These are phyloP conservation scores for Parnassius smintheus DNA, from an alignment of 2,888 invertebrate genomes.

Conservation along the genomic window DNA sequence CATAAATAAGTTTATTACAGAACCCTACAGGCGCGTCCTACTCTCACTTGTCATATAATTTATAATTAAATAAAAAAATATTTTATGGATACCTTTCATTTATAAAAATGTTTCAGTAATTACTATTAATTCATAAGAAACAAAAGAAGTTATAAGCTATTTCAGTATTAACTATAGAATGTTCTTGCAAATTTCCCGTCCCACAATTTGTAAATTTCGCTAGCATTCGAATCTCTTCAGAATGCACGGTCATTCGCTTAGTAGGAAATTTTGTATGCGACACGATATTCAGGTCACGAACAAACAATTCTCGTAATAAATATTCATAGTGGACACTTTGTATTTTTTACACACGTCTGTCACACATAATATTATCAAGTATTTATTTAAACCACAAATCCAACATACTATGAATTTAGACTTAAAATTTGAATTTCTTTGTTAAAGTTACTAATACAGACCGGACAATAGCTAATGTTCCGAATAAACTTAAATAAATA, in stretches of 20 bases:
- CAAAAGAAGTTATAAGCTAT: too few relatives aligned
- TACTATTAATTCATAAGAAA: too few relatives aligned
- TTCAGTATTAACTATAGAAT: background rate
- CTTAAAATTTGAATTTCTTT: background rate
- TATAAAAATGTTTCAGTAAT: too few relatives aligned
- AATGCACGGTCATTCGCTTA: conserved; percentile 50
- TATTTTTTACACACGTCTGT: conserved; percentile 37
- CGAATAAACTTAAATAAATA: too few relatives aligned
- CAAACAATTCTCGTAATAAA: conserved; percentile 54
- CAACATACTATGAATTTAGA: background rate
- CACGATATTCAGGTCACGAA: conserved; percentile 67
- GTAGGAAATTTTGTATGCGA: conserved; percentile 56
- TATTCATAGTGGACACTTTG: conserved; percentile 50
- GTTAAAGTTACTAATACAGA: too few relatives aligned
- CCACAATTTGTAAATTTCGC: conserved; percentile 2
- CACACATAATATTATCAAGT: conserved; percentile 14
- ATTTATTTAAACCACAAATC: conserved; percentile 23
- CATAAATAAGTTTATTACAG: too few relatives aligned
- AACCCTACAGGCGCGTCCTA: too few relatives aligned
- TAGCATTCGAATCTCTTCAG: conserved; percentile 38
- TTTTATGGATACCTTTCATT: too few relatives aligned
- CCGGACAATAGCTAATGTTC: too few relatives aligned
- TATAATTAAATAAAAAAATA: too few relatives aligned
- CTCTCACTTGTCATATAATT: too few relatives aligned
- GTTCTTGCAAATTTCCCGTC: conserved; percentile 1